Base-by-base conservation (phyloP, 2,888 invertebrate species). In the Odontocerum albicorne region DNA sequence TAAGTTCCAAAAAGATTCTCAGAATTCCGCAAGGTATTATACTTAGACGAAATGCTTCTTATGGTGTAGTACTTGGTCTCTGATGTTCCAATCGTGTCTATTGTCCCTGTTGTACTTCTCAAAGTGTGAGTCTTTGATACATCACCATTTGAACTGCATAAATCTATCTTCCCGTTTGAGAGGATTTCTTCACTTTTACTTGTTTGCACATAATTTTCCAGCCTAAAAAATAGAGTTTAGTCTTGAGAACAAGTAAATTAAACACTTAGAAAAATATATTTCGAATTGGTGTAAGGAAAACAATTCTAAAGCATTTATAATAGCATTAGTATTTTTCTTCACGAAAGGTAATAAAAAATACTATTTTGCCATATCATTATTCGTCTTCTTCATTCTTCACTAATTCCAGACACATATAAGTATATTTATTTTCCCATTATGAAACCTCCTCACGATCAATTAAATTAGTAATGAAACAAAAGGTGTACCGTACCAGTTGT, bases 1-100 rank as follows among this genome's bases (percentile, higher is more conserved):
- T 75, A 75, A 57, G 75, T 66, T 42, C 72, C 65, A 51, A 72
- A 67, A 66, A 76, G 59, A 46, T 66, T 74, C 32, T 77, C 77
- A 56, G 75, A 74, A 1, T 73, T 72, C 16, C 76, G 77, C 39
- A 61, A 44, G 1, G 60, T 61, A 36, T 46, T 58, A 40, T 61
- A 61, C 36, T 61, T 61, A 4, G 50, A 49, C 1, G 70, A 72
- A 39, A 77, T 59, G 58, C 73, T 77, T 67, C 67, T 74, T 57
- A 70, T 38, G 0, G 70, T 70, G 36, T 70, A 68, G 44, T 70
- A 70, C 49, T 68, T 72, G 12, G 38, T 51, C 3, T 44, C 44
- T 4, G 31, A n/a, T 0, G 42, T 43, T 2, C 31, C 55, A 35
- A 67, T 63, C 1, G 68, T 68, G 63, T 46, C 46, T 6, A 60